Evolutionary conservation across 2,113 vertebrate species (phyloP).

Genomic region (Saccopteryx bilineata): DNA sequence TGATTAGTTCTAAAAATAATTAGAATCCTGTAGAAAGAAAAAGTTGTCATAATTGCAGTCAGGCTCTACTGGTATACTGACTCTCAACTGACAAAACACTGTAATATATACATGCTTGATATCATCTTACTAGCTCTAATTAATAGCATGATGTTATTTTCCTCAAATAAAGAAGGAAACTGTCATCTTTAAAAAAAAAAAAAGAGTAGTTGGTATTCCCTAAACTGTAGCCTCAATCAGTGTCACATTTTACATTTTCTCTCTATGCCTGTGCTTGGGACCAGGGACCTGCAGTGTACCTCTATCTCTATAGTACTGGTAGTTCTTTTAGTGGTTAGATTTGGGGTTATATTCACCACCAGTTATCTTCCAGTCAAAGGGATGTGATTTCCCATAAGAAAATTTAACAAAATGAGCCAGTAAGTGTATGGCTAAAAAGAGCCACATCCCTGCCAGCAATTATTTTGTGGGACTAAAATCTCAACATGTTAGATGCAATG

Average conservation of each 20-base stretch:
- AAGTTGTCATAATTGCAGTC: not conserved
- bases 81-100: not conserved
- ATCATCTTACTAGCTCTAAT: not conserved
- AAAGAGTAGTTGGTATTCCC: not conserved
- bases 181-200: not conserved
- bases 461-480: not conserved
- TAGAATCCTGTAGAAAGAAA: conserved; percentile 25
- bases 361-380: not conserved
- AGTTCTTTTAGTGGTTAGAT: not conserved
- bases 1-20: conserved; percentile 48
- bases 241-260: not conserved
- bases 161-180: not conserved
- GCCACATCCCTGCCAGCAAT: not conserved
- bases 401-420: not conserved
- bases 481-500: not conserved
- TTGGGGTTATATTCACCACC: not conserved
- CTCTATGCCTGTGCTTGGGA: not conserved
- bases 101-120: not conserved
- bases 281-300: not conserved
- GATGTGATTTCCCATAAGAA: not conserved
- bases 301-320: not conserved
- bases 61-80: not conserved
- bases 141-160: conserved; percentile 2
- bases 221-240: not conserved
- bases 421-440: not conserved